A percentile compares a stretch with the other conserved stretches of the same genome.
Evolutionary conservation across 2,888 invertebrate species (phyloP).

Genomic region (Calliopum simillimum): DNA sequence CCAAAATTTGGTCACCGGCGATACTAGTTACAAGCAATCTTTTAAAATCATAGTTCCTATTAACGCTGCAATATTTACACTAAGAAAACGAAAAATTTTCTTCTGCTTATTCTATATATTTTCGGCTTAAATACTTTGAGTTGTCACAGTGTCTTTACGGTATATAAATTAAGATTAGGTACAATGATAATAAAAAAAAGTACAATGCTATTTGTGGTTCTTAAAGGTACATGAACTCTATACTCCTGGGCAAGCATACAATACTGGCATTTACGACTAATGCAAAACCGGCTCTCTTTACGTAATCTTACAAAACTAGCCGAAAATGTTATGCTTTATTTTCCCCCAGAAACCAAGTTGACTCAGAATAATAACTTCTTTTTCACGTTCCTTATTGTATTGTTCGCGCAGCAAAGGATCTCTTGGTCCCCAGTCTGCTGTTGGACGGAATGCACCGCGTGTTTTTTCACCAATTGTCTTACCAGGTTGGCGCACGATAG

Average conservation of each 20-base stretch:
- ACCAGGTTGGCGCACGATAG: constrained; percentile 60
- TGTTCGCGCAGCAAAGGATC: constrained; percentile 69
- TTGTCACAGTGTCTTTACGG: no score
- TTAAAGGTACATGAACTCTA: background rate
- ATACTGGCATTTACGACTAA: background rate
- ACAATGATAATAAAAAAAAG: no score
- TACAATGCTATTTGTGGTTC: background rate
- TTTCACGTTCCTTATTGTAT: constrained; percentile 67
- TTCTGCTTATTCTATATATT: no score
- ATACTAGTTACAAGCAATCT: no score
- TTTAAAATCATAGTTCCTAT: no score
- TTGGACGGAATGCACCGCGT: constrained; percentile 68
- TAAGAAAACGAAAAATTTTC: no score
- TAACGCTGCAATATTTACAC: no score
- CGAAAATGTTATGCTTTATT: constrained; percentile 61
- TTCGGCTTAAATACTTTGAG: no score
- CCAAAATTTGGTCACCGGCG: no score
- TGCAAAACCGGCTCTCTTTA: background rate
- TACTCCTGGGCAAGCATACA: constrained; percentile 20
- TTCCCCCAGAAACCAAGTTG: constrained; percentile 53
- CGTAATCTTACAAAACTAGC: constrained; percentile 44
- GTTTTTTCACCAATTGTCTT: constrained; percentile 60
- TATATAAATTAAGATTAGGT: no score
- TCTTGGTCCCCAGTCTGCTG: constrained; percentile 72
- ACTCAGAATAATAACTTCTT: constrained; percentile 52